Conservation (phyloP, 2,113 vertebrate genomes). For the Baryphthengus martii region DNA sequence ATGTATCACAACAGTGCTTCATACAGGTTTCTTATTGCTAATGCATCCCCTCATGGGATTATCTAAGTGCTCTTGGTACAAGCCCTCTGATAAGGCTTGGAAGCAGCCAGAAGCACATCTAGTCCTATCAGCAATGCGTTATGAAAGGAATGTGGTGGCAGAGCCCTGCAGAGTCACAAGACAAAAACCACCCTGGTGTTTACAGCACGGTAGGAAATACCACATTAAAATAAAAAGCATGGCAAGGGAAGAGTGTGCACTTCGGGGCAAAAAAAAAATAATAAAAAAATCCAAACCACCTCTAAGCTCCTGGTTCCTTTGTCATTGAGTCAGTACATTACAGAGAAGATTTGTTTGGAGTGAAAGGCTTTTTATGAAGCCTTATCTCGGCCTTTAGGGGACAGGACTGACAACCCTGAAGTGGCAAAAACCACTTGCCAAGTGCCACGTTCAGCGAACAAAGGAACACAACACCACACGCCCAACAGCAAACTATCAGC, state of each 20-base stretch:
- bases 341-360: conserved; percentile 40
- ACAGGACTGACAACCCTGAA: conserved; percentile 52
- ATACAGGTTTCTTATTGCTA: conserved; percentile 1
- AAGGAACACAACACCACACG: conserved; percentile 61
- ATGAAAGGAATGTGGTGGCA: conserved; percentile 69
- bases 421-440: conserved; percentile 65
- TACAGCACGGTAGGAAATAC: conserved; percentile 63
- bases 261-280: conserved; percentile 21
- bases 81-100: conserved; percentile 40
- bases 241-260: not conserved
- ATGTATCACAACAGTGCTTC: not conserved
- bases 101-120: conserved; percentile 17
- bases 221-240: conserved; percentile 58
- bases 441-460: conserved; percentile 38
- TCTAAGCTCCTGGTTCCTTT: conserved; percentile 37
- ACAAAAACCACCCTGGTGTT: conserved; percentile 59
- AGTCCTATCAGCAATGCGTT: conserved; percentile 52
- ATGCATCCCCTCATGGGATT: conserved; percentile 11
- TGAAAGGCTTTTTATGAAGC: conserved; percentile 34
- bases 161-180: conserved; percentile 64
- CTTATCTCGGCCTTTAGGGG: conserved; percentile 70
- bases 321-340: not conserved
- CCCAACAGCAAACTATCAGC: conserved; percentile 21
- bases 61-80: conserved; percentile 9
- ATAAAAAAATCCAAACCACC: conserved; percentile 23